These are phyloP conservation scores for Scaptomyza pallida DNA, from an alignment of 1,140 invertebrate species.

Conservation along the genomic window DNA sequence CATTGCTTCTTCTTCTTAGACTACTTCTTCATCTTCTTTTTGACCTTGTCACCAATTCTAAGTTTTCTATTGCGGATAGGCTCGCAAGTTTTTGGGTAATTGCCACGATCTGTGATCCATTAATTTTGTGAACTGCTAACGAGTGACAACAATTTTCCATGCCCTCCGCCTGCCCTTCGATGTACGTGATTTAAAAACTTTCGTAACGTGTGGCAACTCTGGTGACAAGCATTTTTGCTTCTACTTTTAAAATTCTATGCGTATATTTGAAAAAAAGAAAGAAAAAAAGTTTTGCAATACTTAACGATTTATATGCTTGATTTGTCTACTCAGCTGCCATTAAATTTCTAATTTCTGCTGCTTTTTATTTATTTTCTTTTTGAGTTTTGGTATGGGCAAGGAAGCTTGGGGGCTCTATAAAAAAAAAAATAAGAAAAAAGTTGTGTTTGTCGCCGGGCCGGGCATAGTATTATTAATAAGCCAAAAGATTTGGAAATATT, in stretches of 20 bases:
- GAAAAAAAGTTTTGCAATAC: slow-evolving; percentile 34
- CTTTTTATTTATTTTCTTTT: slow-evolving; percentile 17
- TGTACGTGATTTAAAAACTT: slow-evolving; percentile 8
- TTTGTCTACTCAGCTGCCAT: slow-evolving; percentile 60
- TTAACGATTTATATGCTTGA: slow-evolving; percentile 57
- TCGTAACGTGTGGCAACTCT: slow-evolving; percentile 29
- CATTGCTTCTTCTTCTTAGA: background rate
- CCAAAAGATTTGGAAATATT: slow-evolving; percentile 66
- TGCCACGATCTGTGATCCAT: slow-evolving; percentile 6
- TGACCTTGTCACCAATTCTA: slow-evolving; percentile 68
- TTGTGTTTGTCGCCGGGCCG: slow-evolving; percentile 60
- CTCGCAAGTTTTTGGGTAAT: slow-evolving; percentile 31
- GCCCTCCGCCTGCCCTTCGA: background rate
- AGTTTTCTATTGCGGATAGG: slow-evolving; percentile 20
- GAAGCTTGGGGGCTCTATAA: slow-evolving; percentile 23
- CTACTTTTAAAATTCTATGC: slow-evolving; percentile 10
- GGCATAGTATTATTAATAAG: slow-evolving; percentile 47
- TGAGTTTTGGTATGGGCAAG: background rate
- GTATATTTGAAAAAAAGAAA: slow-evolving; percentile 34
- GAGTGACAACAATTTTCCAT: background rate
- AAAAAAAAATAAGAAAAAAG: slow-evolving; percentile 48
- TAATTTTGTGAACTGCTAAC: slow-evolving; percentile 24
- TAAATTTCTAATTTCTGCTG: slow-evolving; percentile 36
- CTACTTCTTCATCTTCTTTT: slow-evolving; percentile 1
- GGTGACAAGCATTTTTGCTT: background rate